Evolutionary conservation across 2,113 vertebrate species (phyloP).

Genomic region (Boulengeromyrus knoepffleri): DNA sequence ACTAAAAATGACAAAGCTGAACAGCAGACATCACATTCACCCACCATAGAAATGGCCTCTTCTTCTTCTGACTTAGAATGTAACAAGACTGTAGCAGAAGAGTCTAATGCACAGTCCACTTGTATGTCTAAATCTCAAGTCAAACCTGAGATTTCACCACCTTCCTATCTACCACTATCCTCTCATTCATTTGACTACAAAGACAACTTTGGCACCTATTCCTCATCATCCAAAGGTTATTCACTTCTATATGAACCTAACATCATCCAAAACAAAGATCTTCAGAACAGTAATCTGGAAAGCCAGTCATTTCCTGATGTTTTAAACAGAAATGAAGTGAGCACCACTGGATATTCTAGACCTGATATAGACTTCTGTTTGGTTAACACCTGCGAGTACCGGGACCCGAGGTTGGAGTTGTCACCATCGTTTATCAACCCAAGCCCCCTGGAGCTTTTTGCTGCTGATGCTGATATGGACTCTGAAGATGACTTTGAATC

Average conservation of each 20-base stretch:
- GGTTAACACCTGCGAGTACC: slow-evolving; percentile 87
- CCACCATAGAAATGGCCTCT: slow-evolving; percentile 38
- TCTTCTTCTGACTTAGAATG: slow-evolving; percentile 25
- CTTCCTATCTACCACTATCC: slow-evolving; percentile 39
- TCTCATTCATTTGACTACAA: slow-evolving; percentile 29
- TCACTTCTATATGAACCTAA: slow-evolving; percentile 52
- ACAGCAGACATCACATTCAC: slow-evolving; percentile 25
- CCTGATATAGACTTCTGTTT: slow-evolving; percentile 87
- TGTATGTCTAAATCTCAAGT: slow-evolving; percentile 62
- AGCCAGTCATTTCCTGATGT: slow-evolving; percentile 36
- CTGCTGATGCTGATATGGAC: slow-evolving; percentile 90
- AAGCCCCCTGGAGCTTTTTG: slow-evolving; percentile 90
- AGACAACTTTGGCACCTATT: background rate
- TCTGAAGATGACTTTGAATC: slow-evolving; percentile 95
- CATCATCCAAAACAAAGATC: slow-evolving; percentile 40
- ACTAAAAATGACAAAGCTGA: slow-evolving; percentile 28
- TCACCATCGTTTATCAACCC: slow-evolving; percentile 97
- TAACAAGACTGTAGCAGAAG: slow-evolving; percentile 38
- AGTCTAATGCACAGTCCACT: slow-evolving; percentile 61
- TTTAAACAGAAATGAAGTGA: slow-evolving; percentile 55
- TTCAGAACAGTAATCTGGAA: slow-evolving; percentile 33
- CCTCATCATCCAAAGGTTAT: background rate
- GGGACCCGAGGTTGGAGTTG: slow-evolving; percentile 88
- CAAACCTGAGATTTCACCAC: slow-evolving; percentile 45
- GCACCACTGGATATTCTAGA: slow-evolving; percentile 59